Evolutionary conservation across 2,113 vertebrate genomes (phyloP).

Genomic region (Hippocampus comes): DNA sequence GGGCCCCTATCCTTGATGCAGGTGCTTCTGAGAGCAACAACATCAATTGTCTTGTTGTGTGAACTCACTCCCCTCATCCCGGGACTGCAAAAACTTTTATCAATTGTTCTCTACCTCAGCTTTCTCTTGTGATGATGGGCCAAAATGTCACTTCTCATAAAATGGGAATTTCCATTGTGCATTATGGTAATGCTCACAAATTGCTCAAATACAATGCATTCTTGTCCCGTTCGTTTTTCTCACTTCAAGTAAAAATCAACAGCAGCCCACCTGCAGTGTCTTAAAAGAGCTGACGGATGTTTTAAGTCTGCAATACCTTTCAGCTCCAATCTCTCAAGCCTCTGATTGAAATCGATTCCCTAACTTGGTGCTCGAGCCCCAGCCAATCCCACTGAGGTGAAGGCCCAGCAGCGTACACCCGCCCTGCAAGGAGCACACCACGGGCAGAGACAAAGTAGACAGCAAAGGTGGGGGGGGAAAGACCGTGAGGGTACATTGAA

Average conservation of each 20-base stretch:
- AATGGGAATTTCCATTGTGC: neutral
- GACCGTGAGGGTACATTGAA: slow-evolving; percentile 62
- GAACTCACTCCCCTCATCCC: slow-evolving; percentile 63
- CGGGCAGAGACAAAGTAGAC: slow-evolving; percentile 57
- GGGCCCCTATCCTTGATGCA: slow-evolving; percentile 66
- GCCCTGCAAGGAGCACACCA: slow-evolving; percentile 55
- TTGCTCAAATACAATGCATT: neutral
- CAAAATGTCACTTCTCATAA: neutral
- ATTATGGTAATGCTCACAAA: neutral
- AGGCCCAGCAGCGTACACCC: slow-evolving; percentile 37
- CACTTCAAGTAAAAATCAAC: slow-evolving; percentile 46
- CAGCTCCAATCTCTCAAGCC: slow-evolving; percentile 56
- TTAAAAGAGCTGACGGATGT: slow-evolving; percentile 44
- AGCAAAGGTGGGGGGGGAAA: slow-evolving; percentile 24
- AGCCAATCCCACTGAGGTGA: slow-evolving; percentile 57
- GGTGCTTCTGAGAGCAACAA: slow-evolving; percentile 62
- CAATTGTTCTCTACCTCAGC: slow-evolving; percentile 16
- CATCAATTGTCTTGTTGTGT: slow-evolving; percentile 45
- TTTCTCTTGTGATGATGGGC: neutral
- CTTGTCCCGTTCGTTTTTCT: slow-evolving; percentile 29
- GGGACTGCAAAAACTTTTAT: slow-evolving; percentile 48
- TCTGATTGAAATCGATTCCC: slow-evolving; percentile 70
- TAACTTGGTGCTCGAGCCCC: slow-evolving; percentile 56
- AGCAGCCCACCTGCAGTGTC: slow-evolving; percentile 37
- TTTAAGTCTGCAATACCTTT: slow-evolving; percentile 62